Percentiles rank a stretch among this genome's conserved stretches.
phyloP scores from a whole-genome alignment of 2,113 vertebrate genomes.

The Nettapus auritus region DNA sequence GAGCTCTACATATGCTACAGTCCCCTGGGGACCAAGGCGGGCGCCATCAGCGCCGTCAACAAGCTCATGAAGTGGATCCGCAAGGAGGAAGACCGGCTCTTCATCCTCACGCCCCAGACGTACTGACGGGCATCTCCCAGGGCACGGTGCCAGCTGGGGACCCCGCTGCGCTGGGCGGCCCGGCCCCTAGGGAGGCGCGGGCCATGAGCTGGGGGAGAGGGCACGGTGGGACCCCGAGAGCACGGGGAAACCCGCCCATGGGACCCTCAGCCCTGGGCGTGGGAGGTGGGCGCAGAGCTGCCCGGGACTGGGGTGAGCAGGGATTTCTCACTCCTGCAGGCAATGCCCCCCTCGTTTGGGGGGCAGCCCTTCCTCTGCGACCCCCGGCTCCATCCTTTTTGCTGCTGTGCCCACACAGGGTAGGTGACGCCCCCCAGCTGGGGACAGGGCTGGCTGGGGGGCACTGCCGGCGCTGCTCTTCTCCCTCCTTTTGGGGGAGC shows the following conservation, averaged over 20 bases:
- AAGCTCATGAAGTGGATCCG: constrained; percentile 99
- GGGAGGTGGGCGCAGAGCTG: neutral
- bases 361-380: neutral
- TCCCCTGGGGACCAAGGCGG: constrained; percentile 91
- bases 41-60: constrained; percentile 85
- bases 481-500: neutral
- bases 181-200: fast-evolving
- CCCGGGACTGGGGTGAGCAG: neutral
- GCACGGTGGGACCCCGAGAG: neutral
- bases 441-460: neutral
- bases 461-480: neutral
- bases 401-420: neutral
- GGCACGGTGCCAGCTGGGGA: neutral
- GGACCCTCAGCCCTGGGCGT: neutral
- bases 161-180: neutral
- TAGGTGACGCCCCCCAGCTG: fast-evolving
- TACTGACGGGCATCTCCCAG: constrained; percentile 80
- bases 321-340: neutral
- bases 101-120: constrained; percentile 93
- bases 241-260: neutral
- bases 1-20: constrained; percentile 98
- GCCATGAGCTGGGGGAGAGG: neutral
- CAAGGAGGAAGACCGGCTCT: constrained; percentile 96
- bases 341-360: neutral
- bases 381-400: neutral